Evolutionary conservation across 2,888 invertebrate species (phyloP).

Genomic region (Brachylomia viminalis): DNA sequence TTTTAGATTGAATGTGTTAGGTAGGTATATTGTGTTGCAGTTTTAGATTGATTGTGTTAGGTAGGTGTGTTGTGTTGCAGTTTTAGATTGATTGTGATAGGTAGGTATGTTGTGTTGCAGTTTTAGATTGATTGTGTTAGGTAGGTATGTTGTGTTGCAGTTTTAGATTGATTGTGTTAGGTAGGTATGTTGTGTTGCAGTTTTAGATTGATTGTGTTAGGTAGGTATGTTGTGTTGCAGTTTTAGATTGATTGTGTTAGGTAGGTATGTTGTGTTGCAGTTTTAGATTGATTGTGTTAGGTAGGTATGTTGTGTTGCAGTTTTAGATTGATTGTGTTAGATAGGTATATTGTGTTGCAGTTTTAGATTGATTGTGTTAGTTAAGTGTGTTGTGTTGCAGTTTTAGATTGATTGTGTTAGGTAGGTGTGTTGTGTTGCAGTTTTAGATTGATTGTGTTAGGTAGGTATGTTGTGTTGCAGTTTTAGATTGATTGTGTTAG

Average conservation of each 20-base stretch:
- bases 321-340: slow-evolving; percentile 11
- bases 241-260: slow-evolving; percentile 11
- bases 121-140: slow-evolving; percentile 11
- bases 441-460: slow-evolving; percentile 11
- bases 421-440: no score
- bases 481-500: slow-evolving; percentile 11
- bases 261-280: no score
- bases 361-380: slow-evolving; percentile 11
- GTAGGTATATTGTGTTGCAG: no score
- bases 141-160: no score
- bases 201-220: slow-evolving; percentile 11
- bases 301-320: no score
- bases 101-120: slow-evolving; percentile 10
- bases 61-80: no score
- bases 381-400: no score
- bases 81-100: no score
- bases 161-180: slow-evolving; percentile 11
- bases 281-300: slow-evolving; percentile 11
- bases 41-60: slow-evolving; percentile 11
- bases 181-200: no score
- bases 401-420: slow-evolving; percentile 11
- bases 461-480: no score
- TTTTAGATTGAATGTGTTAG: slow-evolving; percentile 5
- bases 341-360: no score
- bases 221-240: no score